Conservation (phyloP, 2,888 invertebrate species). For the Mythimna pallens region DNA sequence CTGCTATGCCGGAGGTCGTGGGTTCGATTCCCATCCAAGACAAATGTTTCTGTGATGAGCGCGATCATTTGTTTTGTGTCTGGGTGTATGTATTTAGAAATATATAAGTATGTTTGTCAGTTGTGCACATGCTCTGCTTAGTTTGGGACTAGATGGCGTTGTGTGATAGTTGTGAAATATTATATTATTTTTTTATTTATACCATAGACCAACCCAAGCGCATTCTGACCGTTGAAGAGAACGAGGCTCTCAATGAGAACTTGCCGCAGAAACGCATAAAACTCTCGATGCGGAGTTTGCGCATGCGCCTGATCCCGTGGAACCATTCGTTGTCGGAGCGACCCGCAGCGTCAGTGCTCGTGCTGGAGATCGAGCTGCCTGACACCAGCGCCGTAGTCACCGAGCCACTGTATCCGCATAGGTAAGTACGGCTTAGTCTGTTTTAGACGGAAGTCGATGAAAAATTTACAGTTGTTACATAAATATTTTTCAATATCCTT, state of each 20-base stretch:
- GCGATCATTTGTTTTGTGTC: too few relatives aligned
- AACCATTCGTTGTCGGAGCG: constrained; percentile 72
- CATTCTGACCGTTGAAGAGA: constrained; percentile 83
- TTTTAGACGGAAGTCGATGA: too few relatives aligned
- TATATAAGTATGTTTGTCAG: too few relatives aligned
- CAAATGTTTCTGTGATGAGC: too few relatives aligned
- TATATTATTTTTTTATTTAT: neutral
- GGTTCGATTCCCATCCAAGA: too few relatives aligned
- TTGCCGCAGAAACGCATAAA: constrained; percentile 76
- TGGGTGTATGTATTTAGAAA: too few relatives aligned
- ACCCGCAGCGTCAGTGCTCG: constrained; percentile 58
- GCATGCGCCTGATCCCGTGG: constrained; percentile 74
- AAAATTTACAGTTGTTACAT: too few relatives aligned
- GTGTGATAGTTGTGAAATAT: too few relatives aligned
- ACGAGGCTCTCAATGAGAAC: constrained; percentile 80
- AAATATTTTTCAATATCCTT: too few relatives aligned
- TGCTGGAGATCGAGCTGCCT: constrained; percentile 74
- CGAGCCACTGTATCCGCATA: constrained; percentile 80
- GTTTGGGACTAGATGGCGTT: too few relatives aligned
- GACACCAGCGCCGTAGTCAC: constrained; percentile 64
- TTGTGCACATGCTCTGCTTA: too few relatives aligned
- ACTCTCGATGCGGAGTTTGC: constrained; percentile 69
- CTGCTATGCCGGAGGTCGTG: too few relatives aligned
- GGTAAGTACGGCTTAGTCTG: constrained; percentile 66
- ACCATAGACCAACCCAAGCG: constrained; percentile 73